Base-by-base conservation (phyloP, 92 coral and sea anemone species). In the Isaurus tuberculatus region DNA sequence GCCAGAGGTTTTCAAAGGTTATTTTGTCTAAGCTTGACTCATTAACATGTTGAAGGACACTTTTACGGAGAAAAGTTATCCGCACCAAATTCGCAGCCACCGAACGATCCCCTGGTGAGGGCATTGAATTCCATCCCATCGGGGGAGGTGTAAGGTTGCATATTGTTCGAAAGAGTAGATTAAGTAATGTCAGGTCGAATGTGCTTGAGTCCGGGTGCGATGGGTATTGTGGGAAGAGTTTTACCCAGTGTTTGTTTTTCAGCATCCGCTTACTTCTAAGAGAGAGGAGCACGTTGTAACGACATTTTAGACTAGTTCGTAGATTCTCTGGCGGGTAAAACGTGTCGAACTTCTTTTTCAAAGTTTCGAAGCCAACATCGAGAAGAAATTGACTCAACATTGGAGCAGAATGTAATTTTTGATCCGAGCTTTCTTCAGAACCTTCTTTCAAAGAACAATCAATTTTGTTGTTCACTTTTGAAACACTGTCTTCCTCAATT, bases 121-220 rank as follows among this genome's bases (percentile, higher is more conserved):
- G 70, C 51, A 57, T 49, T 8, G 9, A 32, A 58, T 60, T 67
- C 70, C 70, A 36, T 34, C 82, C 70, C 28, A 55, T 36, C 10
- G 23, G 82, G 70, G 82, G 82, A 77, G 82, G 82, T 33, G 55
- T 32, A 13, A 77, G 82, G 36, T 57, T 60, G 32, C 82, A 77
- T 13, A 77, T 27, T 61, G 70, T 77, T 61, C 82, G 82, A 7
- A 77, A 14, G 53, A 77, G 82, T 23, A 77, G 27, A 22, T 46
- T 22, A 6, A 77, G 82, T 77, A 77, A 36, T 20, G 53, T 60
- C 49, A 77, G 27, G 37, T 34, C 82, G 14, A 77, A 77, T 6
- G 69, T 60, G 33, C 22, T 77, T 34, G 82, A 77, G 55, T 58
- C 82, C 4, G 82, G 82, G 36, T 77, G 82, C 3, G 68, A 32